Conservation (phyloP, 1,140 invertebrate species). For the Diorhabda carinulata region DNA sequence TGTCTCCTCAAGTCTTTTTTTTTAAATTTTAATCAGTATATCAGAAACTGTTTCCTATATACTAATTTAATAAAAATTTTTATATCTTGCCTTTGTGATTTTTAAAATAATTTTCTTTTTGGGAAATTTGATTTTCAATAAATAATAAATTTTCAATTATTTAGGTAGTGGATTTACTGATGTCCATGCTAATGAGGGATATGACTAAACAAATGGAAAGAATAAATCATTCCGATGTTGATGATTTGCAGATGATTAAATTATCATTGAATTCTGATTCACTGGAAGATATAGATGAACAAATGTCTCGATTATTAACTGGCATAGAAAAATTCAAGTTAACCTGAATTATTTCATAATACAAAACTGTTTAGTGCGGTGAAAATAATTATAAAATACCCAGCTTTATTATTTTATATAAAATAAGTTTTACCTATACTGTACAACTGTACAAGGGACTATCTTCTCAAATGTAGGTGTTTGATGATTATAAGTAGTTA, state of each 20-base stretch:
- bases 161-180: conserved; percentile 42
- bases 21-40: no score
- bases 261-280: conserved; percentile 34
- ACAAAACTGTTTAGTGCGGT: no score
- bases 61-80: background rate
- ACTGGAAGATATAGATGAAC: conserved; percentile 34
- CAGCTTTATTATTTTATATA: no score
- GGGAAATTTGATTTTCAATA: no score
- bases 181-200: conserved; percentile 33
- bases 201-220: conserved; percentile 27
- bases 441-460: no score
- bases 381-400: no score
- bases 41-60: background rate
- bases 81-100: background rate
- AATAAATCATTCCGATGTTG: conserved; percentile 32
- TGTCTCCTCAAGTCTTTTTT: no score
- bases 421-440: no score
- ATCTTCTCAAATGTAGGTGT: no score
- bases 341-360: no score
- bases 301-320: conserved; percentile 39
- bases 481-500: no score
- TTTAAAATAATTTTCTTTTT: background rate
- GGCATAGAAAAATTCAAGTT: conserved; percentile 33
- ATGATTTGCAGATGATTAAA: conserved; percentile 42
- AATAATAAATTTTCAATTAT: background rate